A percentile compares a stretch with the other conserved stretches of the same genome.
phyloP scores from a whole-genome alignment of 1,140 invertebrate genomes.

The Drosophila lacertosa region DNA sequence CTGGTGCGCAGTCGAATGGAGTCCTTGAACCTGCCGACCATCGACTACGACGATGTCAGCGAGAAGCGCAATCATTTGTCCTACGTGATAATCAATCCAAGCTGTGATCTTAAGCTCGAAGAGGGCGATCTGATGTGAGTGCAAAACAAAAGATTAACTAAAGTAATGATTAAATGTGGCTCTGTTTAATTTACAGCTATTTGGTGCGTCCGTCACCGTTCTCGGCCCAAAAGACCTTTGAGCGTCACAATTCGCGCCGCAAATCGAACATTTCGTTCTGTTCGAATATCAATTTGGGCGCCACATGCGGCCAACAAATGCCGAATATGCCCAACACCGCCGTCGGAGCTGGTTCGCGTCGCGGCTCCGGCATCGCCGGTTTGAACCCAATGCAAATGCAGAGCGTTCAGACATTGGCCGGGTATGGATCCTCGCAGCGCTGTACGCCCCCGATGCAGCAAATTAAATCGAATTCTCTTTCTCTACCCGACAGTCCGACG shows the following conservation, averaged over 20 bases:
- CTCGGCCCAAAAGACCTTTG: conserved; percentile 96
- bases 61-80: conserved; percentile 96
- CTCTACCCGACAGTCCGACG: conserved; percentile 93
- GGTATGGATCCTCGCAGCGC: conserved; percentile 87
- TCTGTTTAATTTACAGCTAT: conserved; percentile 86
- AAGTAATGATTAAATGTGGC: background rate
- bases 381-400: conserved; percentile 84
- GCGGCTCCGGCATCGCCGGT: conserved; percentile 86
- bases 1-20: conserved; percentile 97
- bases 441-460: conserved; percentile 90
- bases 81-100: conserved; percentile 99
- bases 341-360: conserved; percentile 84
- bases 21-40: conserved; percentile 93
- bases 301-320: conserved; percentile 83
- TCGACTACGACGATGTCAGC: conserved; percentile 96
- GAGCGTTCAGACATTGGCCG: conserved; percentile 86
- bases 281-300: conserved; percentile 90
- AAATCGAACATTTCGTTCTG: conserved; percentile 96
- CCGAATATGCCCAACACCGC: conserved; percentile 77
- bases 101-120: conserved; percentile 97
- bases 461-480: conserved; percentile 93
- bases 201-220: conserved; percentile 95
- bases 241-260: conserved; percentile 94
- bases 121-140: conserved; percentile 92
- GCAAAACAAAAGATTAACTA: no score